Base-by-base conservation (phyloP, 64 coral and sea anemone species). In the Stichodactyla mertensii region DNA sequence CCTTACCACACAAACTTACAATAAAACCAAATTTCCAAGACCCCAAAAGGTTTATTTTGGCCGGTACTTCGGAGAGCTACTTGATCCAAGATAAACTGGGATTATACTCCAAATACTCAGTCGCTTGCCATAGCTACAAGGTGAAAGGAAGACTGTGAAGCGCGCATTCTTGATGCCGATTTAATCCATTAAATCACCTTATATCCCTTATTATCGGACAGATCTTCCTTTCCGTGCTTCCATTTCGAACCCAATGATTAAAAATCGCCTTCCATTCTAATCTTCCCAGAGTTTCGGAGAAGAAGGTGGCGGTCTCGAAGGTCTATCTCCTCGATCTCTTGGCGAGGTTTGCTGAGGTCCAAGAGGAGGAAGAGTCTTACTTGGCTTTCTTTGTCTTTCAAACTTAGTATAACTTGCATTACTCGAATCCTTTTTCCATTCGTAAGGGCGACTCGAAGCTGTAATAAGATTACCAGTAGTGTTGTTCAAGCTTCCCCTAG, bases 271-370 rank as follows among this genome's bases (percentile, higher is more conserved):
- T 31, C 27, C 69, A 22, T 71, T 66, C 19, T 81, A 14, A 71
- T 96, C 94, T 67, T 83, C 85, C 81, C 80, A 96, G n/a, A 87
- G 55, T 52, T 84, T 89, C 52, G 94, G 94, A 23, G 91, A 96
- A 55, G 77, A 86, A 18, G 91, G 88, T 27, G 15, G 85, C 6
- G 91, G 88, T 55, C 88, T 77, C 18, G 87, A 15, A 7, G 81
- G 88, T 66, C 91, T 92, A 6, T 89, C 87, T 16, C 78, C 61
- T 20, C 53, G 82, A 9, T 80, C 82, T 16, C 13, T 19, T 5
- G 80, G 20, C 16, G 88, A 78, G 54, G 51, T 59, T 27, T 82
- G 52, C 26, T 79, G 88, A 10, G 83, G 85, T 64, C 88, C 91
- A 16, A 93, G 80, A 6, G 94, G 94, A 31, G 94, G 94, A 20